Conservation (phyloP, 1,140 invertebrate genomes). For the Diorhabda carinulata region DNA sequence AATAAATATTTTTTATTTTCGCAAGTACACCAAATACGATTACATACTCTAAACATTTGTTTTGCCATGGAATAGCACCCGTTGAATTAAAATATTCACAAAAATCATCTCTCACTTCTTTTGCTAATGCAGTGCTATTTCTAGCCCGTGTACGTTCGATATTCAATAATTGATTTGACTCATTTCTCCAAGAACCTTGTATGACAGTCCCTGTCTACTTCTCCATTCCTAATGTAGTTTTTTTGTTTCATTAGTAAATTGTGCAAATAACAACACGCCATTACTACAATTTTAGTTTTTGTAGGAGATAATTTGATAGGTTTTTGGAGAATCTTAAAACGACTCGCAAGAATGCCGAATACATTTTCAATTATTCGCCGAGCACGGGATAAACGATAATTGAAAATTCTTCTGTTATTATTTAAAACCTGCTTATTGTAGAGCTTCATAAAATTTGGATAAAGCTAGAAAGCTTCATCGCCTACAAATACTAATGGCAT, state of each 20-base stretch:
- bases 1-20: slow-evolving; percentile 14
- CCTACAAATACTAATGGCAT: not conserved
- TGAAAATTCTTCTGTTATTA: slow-evolving; percentile 14
- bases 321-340: slow-evolving; percentile 12
- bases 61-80: slow-evolving; percentile 13
- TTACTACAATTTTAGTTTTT: slow-evolving; percentile 8
- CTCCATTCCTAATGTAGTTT: slow-evolving; percentile 10
- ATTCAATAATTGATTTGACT: slow-evolving; percentile 7
- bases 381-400: slow-evolving; percentile 14
- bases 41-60: slow-evolving; percentile 13
- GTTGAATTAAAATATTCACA: slow-evolving; percentile 15
- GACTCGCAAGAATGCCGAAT: slow-evolving; percentile 5
- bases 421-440: slow-evolving; percentile 9
- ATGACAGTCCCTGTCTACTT: slow-evolving; percentile 9
- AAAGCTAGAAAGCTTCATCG: not conserved
- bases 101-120: slow-evolving; percentile 15
- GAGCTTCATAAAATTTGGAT: slow-evolving; percentile 10
- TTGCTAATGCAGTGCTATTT: slow-evolving; percentile 11
- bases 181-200: slow-evolving; percentile 13
- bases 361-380: slow-evolving; percentile 16
- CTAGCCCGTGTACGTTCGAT: slow-evolving; percentile 9
- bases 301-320: slow-evolving; percentile 7
- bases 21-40: slow-evolving; percentile 12
- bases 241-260: slow-evolving; percentile 16
- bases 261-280: slow-evolving; percentile 15